Base-by-base conservation (phyloP, 2,888 invertebrate species). In the Rhagophthalmus giganteus region DNA sequence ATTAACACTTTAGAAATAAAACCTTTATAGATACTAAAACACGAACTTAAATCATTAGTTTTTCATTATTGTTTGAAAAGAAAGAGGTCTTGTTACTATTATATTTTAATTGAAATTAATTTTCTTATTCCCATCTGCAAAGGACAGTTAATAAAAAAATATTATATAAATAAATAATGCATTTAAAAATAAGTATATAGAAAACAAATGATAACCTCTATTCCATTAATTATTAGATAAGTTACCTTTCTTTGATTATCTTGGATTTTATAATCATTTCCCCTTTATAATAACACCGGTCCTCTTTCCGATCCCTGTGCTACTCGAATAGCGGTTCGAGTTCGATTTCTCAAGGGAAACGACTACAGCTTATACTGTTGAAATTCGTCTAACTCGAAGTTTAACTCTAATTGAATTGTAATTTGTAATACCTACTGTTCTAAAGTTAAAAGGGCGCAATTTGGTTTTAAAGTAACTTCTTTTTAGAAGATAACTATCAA, bases 331-430 rank as follows among this genome's bases (percentile, higher is more conserved):
- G 51, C 46, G 47, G 51, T 55, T 55, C 55, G 51, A 46, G 51
- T 55, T 55, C 46, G 50, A 55, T 55, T 55, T 55, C 55, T 55
- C 55, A 42, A 55, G 55, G 51, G 55, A 49, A 55, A 42, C 45
- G 50, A 38, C 41, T 44, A 47, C 40, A 34, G 55, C 51, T 51
- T 55, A 55, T 55, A 55, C 51, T 44, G 51, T 51, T 47, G 55
- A 55, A 55, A 51, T 55, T 51, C 45, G 32, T 33, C 38, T 51
- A 55, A 55, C 49, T 51, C 31, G 46, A 40, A 46, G 39, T 51
- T 46, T 47, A 46, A 47, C 42, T 51, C 47, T 46, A 55, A 55
- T 55, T 51, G 51, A 51, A 55, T 55, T 47, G 41, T 55, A 55
- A 51, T 54, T 48, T 54, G 48, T 54, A 54, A 52, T 47, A 47